Evolutionary conservation across 2,797 vertebrate species (phyloP), one percentile per base, ranked within the genome.

Genomic region (Pangasius krempfi): DNA sequence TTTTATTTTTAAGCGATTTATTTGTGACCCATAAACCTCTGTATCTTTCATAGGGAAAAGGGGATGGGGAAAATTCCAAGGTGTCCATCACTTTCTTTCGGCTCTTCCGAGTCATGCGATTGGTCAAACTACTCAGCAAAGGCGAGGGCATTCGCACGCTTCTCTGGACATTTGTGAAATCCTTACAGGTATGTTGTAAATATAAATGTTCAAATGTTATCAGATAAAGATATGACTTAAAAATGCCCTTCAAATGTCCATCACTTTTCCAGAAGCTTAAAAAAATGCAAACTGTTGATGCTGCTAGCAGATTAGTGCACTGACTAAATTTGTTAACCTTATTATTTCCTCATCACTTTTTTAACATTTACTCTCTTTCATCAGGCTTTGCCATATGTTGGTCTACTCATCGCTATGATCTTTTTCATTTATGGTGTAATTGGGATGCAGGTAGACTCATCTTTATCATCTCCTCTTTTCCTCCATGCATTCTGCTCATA

Each of bases 1-100:
- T 30, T 56, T n/a, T 79, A 54, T 18, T 60, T 50, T 54, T 70
- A 44, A n/a, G 33, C 64, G 56, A 62, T 25, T 47, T 54, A 30
- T 86, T 33, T 83, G 14, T 90, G 47, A 18, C 6, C 25, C 56
- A 95, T 92, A 94, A 16, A 84, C 89, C 44, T 22, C 44, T 37
- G 72, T 66, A 62, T 73, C 54, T 73, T 62, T 81, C 3, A 82
- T 58, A 91, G 92, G 90, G 47, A 22, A 92, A 91, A 94, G 86
- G 97, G 96, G 97, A 96, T 6, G 98, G 99, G 92, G 98, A 99
- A 95, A 98, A 97, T 89, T 98, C 98, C 92, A 97, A 98, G 76
- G 99, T 99, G 93, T 99, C 98, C 89, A 99, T 99, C 95, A 99
- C 98, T 27, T 99, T 99, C 95, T 99, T 99, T 94, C 98, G 98